phyloP scores from a whole-genome alignment of 2,113 vertebrate genomes.

The Gallinago undulata region DNA sequence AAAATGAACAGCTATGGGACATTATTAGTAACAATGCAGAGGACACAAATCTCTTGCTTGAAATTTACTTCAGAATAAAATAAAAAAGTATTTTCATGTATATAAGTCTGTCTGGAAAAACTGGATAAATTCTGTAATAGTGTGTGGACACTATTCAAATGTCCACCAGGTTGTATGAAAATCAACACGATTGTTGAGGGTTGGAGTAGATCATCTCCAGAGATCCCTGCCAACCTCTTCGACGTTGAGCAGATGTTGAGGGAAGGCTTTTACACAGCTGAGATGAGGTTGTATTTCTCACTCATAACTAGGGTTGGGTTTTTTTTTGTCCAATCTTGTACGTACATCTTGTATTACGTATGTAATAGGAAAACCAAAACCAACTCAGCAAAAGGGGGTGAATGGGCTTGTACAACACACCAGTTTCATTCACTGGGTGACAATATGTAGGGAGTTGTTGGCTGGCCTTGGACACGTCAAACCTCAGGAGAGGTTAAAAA shows the following conservation, averaged over 20 bases:
- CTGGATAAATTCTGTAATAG: neutral
- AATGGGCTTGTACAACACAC: neutral
- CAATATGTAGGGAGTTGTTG: neutral
- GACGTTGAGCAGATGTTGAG: neutral
- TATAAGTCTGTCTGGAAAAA: neutral
- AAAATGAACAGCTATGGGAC: conserved; percentile 37
- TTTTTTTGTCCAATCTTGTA: conserved; percentile 19
- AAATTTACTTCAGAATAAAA: neutral
- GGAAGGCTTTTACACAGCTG: neutral
- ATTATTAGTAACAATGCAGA: conserved; percentile 31
- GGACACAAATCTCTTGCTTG: neutral
- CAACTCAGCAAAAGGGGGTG: conserved; percentile 9
- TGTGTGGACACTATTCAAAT: neutral
- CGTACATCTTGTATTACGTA: neutral
- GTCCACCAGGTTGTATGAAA: neutral
- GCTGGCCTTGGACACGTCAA: neutral
- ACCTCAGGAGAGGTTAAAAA: conserved; percentile 24
- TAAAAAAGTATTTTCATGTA: neutral
- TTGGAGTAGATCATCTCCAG: no score
- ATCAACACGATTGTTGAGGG: neutral
- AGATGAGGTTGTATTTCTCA: neutral
- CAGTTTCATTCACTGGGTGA: neutral
- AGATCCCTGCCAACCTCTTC: no score
- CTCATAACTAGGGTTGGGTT: neutral
- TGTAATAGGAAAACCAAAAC: conserved; percentile 13